Base-by-base conservation (phyloP, 2,888 invertebrate genomes). In the Stenurella melanura region DNA sequence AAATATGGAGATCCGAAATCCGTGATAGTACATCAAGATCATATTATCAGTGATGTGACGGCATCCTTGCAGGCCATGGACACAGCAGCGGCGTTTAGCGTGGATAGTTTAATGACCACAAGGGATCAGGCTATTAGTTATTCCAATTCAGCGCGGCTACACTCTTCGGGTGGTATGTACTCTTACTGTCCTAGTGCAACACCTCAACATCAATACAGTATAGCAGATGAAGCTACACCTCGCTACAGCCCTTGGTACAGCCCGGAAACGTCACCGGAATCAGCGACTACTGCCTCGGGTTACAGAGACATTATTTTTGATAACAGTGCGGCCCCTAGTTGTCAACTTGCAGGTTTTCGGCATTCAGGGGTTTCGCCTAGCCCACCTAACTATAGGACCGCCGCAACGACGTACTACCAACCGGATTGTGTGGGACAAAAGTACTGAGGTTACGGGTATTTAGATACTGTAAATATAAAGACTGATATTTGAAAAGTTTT, bases 51-150 rank as follows among this genome's bases (percentile, higher is more conserved):
- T 74, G 89, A 89, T 71, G 88, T 89, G 30, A 86, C 88, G 2
- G 88, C 89, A 5, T 87, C 87, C 1, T 81, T 89, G 5, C 89
- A 89, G 80, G 89, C 88, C 0, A 89, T 90, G 87, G 90, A 90
- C 75, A 83, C 87, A 84, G 80, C 90, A 0, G 90, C 91, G 6
- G 90, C 91, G 4, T 93, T 93, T 85, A 92, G 91, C 84, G 93
- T 93, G n/a, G 93, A 93, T 84, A 92, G 92, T 71, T 87, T 93
- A 78, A 93, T 93, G 91, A 92, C 92, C 0, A 86, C 83, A 18
- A 86, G 90, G 26, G 91, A 89, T 34, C 89, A 89, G 75, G 82
- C 82, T 0, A 77, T 85, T 76, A 83, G 84, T 74, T 89, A 89
- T 74, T 76, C 85, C 17, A 88, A 86, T 75, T 87, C 89, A n/a